Evolutionary conservation across 2,888 invertebrate species (phyloP), one percentile per base, ranked within the genome.

Genomic region (Eledona agricola): DNA sequence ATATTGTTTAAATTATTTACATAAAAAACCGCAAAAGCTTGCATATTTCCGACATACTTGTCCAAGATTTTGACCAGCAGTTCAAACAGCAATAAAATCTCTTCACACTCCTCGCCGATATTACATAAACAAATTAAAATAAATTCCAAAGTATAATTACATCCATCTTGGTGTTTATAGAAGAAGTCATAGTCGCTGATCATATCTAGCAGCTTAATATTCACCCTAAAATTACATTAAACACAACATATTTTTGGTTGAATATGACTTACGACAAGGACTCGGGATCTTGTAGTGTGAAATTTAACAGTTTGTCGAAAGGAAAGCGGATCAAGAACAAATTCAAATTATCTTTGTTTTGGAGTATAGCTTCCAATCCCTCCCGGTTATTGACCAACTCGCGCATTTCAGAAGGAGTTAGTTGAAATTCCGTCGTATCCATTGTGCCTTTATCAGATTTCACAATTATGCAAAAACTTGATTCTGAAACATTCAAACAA

Each of bases 101-200:
- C 37, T 23, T 2, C 25, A 12, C 37, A 10, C 7, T 37, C 37
- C 10, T 10, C 7, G 4, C 1, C 13, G 5, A 37, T 15, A 5
- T 37, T 12, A 4, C 23, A 23, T n/a, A 37, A 23, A 37, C 25
- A 23, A 4, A 37, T 37, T 15, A 37, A 23, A 37, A 37, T 25
- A 23, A 23, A 37, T 23, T 37, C 37, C 37, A 37, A 2, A n/a
- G 15, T 23, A 12, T 37, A 37, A 13, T 37, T 6, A 37, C 22
- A 13, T 13, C 23, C n/a, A 4, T 37, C 37, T 4, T 23, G 9
- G 6, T 15, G 1, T n/a, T 7, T 5, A 15, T 37, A 37, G 15
- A 37, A 37, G 7, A 23, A 13, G 1, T 37, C 23, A 20, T 15
- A 22, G 7, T 37, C 15, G 4, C n/a, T 15, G n/a, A 37, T 23